phyloP scores from a whole-genome alignment of 2,113 vertebrate genomes.

The Vanacampus margaritifer region DNA sequence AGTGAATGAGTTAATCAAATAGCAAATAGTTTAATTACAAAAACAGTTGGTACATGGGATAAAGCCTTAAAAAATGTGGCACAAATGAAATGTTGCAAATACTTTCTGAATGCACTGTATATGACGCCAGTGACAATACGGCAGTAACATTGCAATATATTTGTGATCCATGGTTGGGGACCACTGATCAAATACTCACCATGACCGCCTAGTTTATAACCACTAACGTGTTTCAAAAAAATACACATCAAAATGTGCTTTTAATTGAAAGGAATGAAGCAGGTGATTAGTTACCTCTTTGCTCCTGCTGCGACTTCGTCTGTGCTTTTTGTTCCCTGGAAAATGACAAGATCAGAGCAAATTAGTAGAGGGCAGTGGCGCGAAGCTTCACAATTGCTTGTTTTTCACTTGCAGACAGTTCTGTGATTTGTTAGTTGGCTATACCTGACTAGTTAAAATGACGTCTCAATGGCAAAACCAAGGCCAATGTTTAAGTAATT shows the following conservation, averaged over 20 bases:
- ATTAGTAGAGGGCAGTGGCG: neutral
- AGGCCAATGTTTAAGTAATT: too few species aligned
- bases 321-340: slow-evolving; percentile 82
- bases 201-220: slow-evolving; percentile 61
- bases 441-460: too few species aligned
- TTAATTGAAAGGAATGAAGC: slow-evolving; percentile 64
- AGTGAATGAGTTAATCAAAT: too few species aligned
- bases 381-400: too few species aligned
- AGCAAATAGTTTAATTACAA: too few species aligned
- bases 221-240: slow-evolving; percentile 44
- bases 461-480: too few species aligned
- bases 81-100: neutral
- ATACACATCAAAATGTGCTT: slow-evolving; percentile 38
- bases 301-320: slow-evolving; percentile 94
- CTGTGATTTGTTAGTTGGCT: too few species aligned
- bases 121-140: neutral
- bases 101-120: neutral
- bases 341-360: slow-evolving; percentile 6
- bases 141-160: neutral
- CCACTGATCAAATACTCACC: slow-evolving; percentile 84
- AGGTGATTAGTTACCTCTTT: slow-evolving; percentile 94
- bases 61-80: neutral
- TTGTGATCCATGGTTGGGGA: neutral
- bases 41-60: neutral
- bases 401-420: too few species aligned